Conservation (phyloP, 2,888 invertebrate species). For the Drosophila helvetica region DNA sequence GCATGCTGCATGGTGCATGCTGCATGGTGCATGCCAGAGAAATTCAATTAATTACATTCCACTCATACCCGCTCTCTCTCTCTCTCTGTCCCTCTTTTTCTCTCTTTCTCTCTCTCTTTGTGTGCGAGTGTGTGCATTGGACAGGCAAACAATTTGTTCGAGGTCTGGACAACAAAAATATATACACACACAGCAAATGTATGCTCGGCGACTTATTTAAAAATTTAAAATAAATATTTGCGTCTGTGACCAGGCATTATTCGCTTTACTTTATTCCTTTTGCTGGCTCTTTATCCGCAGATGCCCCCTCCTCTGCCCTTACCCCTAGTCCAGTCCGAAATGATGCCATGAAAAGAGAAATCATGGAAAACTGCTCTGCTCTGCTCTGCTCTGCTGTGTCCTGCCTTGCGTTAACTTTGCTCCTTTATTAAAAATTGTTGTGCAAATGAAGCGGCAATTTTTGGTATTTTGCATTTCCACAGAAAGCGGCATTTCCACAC, state of each 20-base stretch:
- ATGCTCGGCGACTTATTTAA: slow-evolving; percentile 58
- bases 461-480: slow-evolving; percentile 46
- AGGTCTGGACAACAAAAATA: slow-evolving; percentile 7
- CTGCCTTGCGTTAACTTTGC: slow-evolving; percentile 10
- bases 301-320: background rate
- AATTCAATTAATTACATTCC: slow-evolving; percentile 77
- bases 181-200: slow-evolving; percentile 41
- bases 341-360: slow-evolving; percentile 28
- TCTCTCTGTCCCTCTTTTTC: slow-evolving; percentile 6
- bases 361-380: too few relatives aligned
- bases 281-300: slow-evolving; percentile 31
- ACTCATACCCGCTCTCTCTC: background rate
- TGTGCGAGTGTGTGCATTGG: slow-evolving; percentile 26
- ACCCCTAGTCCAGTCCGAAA: slow-evolving; percentile 13
- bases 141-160: slow-evolving; percentile 53
- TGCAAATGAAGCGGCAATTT: slow-evolving; percentile 71
- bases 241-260: slow-evolving; percentile 51
- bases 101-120: background rate
- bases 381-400: background rate
- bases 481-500: slow-evolving; percentile 2
- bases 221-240: slow-evolving; percentile 73
- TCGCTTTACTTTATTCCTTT: slow-evolving; percentile 36
- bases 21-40: slow-evolving; percentile 33
- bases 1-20: too few relatives aligned
- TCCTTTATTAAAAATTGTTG: slow-evolving; percentile 65